phyloP scores from a whole-genome alignment of 2,797 vertebrate species.

The Varecia variegata region DNA sequence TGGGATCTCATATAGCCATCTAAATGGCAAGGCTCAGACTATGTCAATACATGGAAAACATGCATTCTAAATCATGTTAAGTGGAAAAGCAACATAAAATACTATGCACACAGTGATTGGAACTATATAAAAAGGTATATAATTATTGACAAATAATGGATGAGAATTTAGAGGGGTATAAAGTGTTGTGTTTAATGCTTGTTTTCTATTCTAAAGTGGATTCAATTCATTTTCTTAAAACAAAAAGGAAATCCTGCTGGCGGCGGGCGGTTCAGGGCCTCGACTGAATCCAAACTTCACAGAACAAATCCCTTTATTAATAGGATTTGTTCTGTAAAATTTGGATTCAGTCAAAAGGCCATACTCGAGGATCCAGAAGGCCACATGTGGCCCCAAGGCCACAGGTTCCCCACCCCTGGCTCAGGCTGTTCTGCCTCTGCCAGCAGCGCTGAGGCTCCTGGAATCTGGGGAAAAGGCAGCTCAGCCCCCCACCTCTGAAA shows the following conservation, averaged over 20 bases:
- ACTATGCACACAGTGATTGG: not conserved
- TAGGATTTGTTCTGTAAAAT: not conserved
- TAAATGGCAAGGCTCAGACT: not conserved
- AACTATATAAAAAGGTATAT: not conserved
- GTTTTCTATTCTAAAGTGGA: not conserved
- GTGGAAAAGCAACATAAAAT: not conserved
- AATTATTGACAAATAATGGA: conserved; percentile 2
- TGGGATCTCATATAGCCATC: not conserved
- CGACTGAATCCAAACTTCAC: not conserved
- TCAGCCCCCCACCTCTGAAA: not conserved
- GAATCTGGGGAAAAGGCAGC: not conserved
- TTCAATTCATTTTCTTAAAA: not conserved
- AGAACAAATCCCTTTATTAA: not conserved
- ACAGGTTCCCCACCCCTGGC: no score
- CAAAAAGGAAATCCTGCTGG: not conserved
- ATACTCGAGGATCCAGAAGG: not conserved
- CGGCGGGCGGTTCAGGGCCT: not conserved
- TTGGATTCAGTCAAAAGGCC: not conserved
- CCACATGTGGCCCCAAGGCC: no score
- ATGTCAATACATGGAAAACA: not conserved
- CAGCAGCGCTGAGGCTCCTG: not conserved
- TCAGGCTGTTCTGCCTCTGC: not conserved
- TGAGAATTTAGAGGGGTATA: not conserved
- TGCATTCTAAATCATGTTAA: not conserved
- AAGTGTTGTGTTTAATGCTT: not conserved